Conservation (phyloP, 2,113 vertebrate species). For the Nesoenas mayeri region DNA sequence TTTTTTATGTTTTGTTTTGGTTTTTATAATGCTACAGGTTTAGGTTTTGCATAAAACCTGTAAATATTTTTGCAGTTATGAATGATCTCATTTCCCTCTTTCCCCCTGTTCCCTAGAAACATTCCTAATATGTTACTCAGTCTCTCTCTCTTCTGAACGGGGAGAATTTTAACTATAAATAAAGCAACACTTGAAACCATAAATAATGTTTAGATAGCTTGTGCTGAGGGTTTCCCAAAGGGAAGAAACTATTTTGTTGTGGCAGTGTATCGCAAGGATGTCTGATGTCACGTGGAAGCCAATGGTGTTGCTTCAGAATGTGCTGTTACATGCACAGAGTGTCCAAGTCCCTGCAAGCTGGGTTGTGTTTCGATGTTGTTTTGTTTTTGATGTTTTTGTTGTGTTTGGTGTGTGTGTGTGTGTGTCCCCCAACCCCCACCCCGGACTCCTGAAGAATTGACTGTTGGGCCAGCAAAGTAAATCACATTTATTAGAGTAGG, state of each 20-base stretch:
- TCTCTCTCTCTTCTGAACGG: background rate
- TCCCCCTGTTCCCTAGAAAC: background rate
- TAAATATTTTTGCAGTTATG: background rate
- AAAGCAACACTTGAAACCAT: background rate
- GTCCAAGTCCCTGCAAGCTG: background rate
- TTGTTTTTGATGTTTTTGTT: no score
- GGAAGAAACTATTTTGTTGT: background rate
- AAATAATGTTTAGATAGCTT: constrained; percentile 48
- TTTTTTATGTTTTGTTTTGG: background rate
- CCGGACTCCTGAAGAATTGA: background rate
- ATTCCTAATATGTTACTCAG: constrained; percentile 42
- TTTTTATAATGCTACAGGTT: background rate
- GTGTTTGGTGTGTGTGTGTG: no score
- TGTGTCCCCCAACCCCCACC: no score
- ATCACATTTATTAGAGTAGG: background rate
- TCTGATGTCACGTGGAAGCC: background rate
- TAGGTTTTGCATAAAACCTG: constrained; percentile 10
- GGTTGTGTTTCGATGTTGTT: background rate
- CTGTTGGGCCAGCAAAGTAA: background rate
- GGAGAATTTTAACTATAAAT: constrained; percentile 41
- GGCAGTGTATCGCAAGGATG: background rate
- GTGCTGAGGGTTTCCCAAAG: background rate
- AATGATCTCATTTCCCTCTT: constrained; percentile 34
- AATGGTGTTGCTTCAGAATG: background rate
- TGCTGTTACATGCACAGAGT: background rate